A percentile compares a stretch with the other conserved stretches of the same genome.
phyloP scores from a whole-genome alignment of 2,888 invertebrate genomes.

The Nebria salina region DNA sequence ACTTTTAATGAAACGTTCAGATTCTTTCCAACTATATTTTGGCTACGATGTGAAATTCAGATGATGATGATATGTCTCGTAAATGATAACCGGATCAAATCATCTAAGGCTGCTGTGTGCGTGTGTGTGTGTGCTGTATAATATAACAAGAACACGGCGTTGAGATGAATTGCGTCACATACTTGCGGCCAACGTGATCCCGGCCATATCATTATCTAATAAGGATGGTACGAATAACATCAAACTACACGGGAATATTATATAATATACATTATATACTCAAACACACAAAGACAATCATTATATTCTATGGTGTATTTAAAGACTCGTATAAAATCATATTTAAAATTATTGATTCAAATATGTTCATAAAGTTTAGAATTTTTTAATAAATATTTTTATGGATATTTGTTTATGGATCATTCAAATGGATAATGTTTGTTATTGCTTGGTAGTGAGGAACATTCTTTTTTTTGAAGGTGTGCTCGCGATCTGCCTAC shows the following conservation, averaged over 20 bases:
- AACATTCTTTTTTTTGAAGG: conserved; percentile 20
- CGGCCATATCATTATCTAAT: conserved; percentile 18
- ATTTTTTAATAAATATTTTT: too few species aligned
- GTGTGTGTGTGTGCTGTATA: background rate
- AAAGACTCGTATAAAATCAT: too few species aligned
- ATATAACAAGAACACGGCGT: background rate
- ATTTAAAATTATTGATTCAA: too few species aligned
- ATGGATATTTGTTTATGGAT: too few species aligned
- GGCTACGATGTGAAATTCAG: background rate
- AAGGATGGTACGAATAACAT: conserved; percentile 13
- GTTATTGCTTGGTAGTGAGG: background rate
- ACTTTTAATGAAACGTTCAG: too few species aligned
- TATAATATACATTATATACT: background rate
- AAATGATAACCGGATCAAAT: conserved; percentile 7
- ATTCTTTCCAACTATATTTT: too few species aligned
- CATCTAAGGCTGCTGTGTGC: background rate
- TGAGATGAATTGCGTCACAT: background rate
- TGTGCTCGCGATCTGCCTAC: conserved; percentile 19
- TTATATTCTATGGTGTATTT: too few species aligned
- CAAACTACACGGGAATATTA: background rate
- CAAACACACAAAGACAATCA: too few species aligned
- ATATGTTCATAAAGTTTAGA: too few species aligned
- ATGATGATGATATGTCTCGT: conserved; percentile 9
- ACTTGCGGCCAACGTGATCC: conserved; percentile 12
- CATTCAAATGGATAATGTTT: background rate